Conservation (phyloP, 2,113 vertebrate species). For the Podilymbus podiceps region DNA sequence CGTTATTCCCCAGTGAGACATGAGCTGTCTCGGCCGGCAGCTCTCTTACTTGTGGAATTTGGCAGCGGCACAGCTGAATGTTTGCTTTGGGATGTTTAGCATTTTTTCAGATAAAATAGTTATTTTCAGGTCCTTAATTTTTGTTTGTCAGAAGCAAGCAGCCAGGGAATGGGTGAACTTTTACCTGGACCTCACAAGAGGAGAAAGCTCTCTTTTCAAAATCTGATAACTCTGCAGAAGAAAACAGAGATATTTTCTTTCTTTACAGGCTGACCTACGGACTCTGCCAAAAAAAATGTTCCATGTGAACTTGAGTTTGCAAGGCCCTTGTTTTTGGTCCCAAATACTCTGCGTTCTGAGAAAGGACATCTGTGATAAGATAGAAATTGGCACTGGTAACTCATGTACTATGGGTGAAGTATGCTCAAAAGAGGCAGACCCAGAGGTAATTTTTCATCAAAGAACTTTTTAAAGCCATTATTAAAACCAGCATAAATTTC, state of each 20-base stretch:
- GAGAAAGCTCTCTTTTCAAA: constrained; percentile 65
- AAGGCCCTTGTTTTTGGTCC: constrained; percentile 70
- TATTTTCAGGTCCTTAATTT: constrained; percentile 74
- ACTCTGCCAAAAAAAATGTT: constrained; percentile 56
- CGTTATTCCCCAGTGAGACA: constrained; percentile 78
- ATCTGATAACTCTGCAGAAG: constrained; percentile 67
- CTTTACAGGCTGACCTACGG: constrained; percentile 65
- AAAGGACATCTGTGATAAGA: constrained; percentile 68
- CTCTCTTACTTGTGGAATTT: constrained; percentile 73
- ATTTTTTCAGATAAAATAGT: constrained; percentile 78
- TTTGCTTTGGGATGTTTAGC: constrained; percentile 78
- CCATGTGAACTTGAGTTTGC: constrained; percentile 62
- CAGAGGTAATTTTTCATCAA: constrained; percentile 38
- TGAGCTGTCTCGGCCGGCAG: constrained; percentile 69
- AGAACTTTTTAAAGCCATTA: constrained; percentile 33
- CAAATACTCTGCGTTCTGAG: constrained; percentile 35
- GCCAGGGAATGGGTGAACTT: constrained; percentile 72
- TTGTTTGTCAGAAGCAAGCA: constrained; percentile 73
- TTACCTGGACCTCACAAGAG: constrained; percentile 84
- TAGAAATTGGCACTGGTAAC: constrained; percentile 30
- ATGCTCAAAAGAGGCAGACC: background rate
- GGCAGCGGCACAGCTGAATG: constrained; percentile 54
- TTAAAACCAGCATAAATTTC: constrained; percentile 39
- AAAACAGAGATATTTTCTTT: constrained; percentile 71
- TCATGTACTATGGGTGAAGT: constrained; percentile 26